Evolutionary conservation across 2,888 invertebrate genomes (phyloP).

Genomic region (Tanypteryx hageni): DNA sequence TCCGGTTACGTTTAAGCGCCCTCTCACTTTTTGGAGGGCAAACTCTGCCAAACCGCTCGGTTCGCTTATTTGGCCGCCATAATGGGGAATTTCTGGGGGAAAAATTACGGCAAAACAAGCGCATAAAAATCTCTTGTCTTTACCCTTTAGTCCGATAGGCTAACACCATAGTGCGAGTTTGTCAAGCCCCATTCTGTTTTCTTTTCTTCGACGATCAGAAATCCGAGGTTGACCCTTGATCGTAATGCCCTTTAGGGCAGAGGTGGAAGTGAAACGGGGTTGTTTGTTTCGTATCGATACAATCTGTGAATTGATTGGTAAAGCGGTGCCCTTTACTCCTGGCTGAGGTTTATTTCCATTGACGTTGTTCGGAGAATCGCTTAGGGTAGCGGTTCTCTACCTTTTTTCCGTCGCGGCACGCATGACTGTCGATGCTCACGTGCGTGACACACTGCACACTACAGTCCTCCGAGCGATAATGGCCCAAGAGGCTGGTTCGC

Average conservation of each 20-base stretch:
- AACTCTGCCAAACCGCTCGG: not conserved
- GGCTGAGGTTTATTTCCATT: no score
- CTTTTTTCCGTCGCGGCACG: no score
- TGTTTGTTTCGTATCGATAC: not conserved
- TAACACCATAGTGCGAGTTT: not conserved
- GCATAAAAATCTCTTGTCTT: not conserved
- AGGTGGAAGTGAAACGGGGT: not conserved
- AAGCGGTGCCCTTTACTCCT: no score
- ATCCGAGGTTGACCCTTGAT: not conserved
- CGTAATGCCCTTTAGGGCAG: not conserved
- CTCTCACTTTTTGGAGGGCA: not conserved
- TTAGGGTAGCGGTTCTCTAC: no score
- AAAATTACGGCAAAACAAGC: conserved; percentile 6
- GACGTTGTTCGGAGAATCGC: no score
- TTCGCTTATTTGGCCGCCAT: conserved; percentile 3
- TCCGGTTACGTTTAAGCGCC: conserved; percentile 21
- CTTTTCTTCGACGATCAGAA: not conserved
- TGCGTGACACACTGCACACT: no score
- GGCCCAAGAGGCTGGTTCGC: no score
- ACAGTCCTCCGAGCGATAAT: no score
- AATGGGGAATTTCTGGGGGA: not conserved
- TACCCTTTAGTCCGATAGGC: not conserved
- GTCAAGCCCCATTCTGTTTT: not conserved
- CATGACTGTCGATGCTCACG: no score
- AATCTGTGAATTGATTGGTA: not conserved